Conservation (phyloP, 2,888 invertebrate species). For the Chymomyza caudatula region DNA sequence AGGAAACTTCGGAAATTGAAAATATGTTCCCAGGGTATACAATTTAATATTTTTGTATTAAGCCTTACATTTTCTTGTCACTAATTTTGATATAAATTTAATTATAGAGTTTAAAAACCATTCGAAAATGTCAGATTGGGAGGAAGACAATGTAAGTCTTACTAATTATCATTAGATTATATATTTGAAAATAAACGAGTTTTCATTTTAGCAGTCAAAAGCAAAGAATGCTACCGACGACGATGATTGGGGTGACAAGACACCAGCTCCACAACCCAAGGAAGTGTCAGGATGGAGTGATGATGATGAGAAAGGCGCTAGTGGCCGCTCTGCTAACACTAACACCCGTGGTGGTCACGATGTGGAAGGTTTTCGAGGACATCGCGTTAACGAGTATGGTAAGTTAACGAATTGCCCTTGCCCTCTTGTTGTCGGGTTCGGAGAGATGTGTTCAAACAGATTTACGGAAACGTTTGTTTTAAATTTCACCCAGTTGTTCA, state of each 20-base stretch:
- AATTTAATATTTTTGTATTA: too few species aligned
- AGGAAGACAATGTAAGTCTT: slow-evolving; percentile 34
- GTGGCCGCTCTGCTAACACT: slow-evolving; percentile 51
- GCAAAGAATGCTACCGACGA: neutral
- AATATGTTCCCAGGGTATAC: too few species aligned
- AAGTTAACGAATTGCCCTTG: neutral
- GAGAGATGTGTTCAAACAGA: neutral
- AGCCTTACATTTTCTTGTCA: too few species aligned
- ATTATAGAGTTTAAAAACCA: too few species aligned
- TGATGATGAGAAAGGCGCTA: slow-evolving; percentile 14
- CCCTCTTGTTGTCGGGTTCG: neutral
- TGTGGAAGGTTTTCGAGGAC: slow-evolving; percentile 10
- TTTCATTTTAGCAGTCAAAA: neutral
- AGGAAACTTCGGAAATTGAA: too few species aligned
- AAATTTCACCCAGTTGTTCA: neutral
- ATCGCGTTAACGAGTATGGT: neutral
- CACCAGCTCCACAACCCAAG: too few species aligned
- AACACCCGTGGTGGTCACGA: slow-evolving; percentile 50
- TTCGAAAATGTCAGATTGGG: slow-evolving; percentile 71
- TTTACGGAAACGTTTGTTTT: neutral
- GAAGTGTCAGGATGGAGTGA: slow-evolving; percentile 31
- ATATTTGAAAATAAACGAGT: neutral
- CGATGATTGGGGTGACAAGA: too few species aligned
- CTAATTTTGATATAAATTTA: too few species aligned
- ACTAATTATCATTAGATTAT: neutral